A percentile compares a stretch with the other conserved stretches of the same genome.
Conservation (phyloP, 2,888 invertebrate species). For the Augiades crinisus region DNA sequence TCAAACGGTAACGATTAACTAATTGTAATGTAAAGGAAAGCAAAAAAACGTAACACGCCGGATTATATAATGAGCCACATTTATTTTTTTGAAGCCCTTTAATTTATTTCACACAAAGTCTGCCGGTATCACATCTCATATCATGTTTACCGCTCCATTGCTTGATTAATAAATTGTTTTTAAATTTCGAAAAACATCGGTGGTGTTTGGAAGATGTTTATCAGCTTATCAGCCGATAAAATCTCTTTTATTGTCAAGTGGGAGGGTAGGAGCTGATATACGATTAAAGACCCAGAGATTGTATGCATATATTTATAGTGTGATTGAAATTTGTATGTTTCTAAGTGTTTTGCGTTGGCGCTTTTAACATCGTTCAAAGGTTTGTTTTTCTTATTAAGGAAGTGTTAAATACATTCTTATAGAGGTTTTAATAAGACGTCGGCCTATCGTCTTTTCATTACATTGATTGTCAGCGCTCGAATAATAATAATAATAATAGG, state of each 20-base stretch:
- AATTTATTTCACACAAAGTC: not conserved
- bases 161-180: constrained; percentile 10
- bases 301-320: constrained; percentile 4
- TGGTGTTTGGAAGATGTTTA: constrained; percentile 16
- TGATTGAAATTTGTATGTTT: constrained; percentile 3
- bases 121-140: not conserved
- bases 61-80: not conserved
- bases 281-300: not conserved
- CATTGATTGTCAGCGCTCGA: too few species aligned
- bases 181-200: not conserved
- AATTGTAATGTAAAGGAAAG: too few species aligned
- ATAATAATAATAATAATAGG: too few species aligned
- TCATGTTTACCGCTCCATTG: constrained; percentile 2
- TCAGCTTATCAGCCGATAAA: constrained; percentile 17
- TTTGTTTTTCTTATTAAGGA: constrained; percentile 8
- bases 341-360: constrained; percentile 9
- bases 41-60: too few species aligned
- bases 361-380: constrained; percentile 11
- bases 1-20: too few species aligned
- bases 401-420: too few species aligned
- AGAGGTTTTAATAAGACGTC: too few species aligned
- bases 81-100: constrained; percentile 7
- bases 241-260: constrained; percentile 23
- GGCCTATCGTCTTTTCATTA: too few species aligned
- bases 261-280: constrained; percentile 12